These are phyloP conservation scores for Hirtodrosophila trivittata DNA, from an alignment of 2,888 invertebrate species.

Conservation along the genomic window DNA sequence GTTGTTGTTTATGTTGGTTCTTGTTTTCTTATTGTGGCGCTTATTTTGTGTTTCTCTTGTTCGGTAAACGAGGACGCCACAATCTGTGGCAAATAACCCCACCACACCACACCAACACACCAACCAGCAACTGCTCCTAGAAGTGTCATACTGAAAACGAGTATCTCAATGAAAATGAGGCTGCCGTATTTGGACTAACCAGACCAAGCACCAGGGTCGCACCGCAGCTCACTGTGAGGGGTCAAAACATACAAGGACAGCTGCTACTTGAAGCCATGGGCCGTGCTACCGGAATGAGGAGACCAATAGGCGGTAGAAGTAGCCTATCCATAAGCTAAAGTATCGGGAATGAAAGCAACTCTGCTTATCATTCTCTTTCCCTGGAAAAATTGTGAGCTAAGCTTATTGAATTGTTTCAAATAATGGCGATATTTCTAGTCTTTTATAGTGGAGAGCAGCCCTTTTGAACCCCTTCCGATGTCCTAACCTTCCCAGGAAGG, in stretches of 20 bases:
- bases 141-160: conserved; percentile 54
- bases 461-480: no score
- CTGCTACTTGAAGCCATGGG: no score
- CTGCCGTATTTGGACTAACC: conserved; percentile 28
- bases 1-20: conserved; percentile 20
- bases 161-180: conserved; percentile 33
- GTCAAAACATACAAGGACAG: background rate
- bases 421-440: no score
- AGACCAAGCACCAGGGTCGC: conserved; percentile 6
- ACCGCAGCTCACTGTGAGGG: background rate
- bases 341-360: no score
- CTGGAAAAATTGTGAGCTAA: no score
- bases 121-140: conserved; percentile 36
- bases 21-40: conserved; percentile 10
- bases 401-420: no score
- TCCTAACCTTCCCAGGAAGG: no score
- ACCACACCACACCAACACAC: background rate
- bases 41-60: conserved; percentile 19
- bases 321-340: no score
- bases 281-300: no score
- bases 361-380: no score
- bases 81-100: conserved; percentile 36
- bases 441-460: no score
- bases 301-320: no score
- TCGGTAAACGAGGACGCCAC: conserved; percentile 53